These are phyloP conservation scores for Lasioglossum figueresi DNA, from an alignment of 2,888 invertebrate genomes.

Conservation along the genomic window DNA sequence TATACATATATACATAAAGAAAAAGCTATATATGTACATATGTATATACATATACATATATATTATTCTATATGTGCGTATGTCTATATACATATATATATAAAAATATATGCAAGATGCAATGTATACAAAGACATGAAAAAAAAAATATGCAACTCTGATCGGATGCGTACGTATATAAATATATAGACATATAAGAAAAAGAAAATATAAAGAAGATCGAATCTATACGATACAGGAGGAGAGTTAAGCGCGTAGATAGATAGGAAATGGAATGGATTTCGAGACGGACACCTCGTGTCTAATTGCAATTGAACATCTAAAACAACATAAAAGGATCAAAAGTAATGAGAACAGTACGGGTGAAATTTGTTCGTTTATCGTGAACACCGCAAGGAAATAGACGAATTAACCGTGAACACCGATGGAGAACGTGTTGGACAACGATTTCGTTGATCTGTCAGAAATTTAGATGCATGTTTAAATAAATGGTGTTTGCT, in stretches of 20 bases:
- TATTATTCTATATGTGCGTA: conserved; percentile 38
- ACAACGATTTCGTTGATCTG: conserved; percentile 57
- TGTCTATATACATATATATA: conserved; percentile 52
- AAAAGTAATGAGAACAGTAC: background rate
- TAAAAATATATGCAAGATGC: conserved; percentile 59
- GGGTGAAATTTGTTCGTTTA: conserved; percentile 2
- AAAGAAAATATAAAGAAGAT: conserved; percentile 44
- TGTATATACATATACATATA: conserved; percentile 39
- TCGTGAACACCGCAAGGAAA: conserved; percentile 33
- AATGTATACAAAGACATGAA: conserved; percentile 62
- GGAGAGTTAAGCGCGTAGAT: conserved; percentile 43
- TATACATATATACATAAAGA: conserved; percentile 67
- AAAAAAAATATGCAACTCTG: conserved; percentile 51
- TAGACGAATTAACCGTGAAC: conserved; percentile 17
- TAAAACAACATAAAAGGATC: background rate
- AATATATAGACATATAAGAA: conserved; percentile 55
- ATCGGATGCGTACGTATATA: conserved; percentile 57
- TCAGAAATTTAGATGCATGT: conserved; percentile 54
- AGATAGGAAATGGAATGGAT: conserved; percentile 45
- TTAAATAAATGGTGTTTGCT: conserved; percentile 45
- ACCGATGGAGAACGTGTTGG: conserved; percentile 17
- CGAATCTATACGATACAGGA: conserved; percentile 49
- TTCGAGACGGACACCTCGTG: conserved; percentile 42
- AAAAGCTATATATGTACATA: conserved; percentile 37
- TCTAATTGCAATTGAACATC: conserved; percentile 43